phyloP scores from a whole-genome alignment of 2,797 vertebrate genomes.

The Rhadinocentrus ornatus region DNA sequence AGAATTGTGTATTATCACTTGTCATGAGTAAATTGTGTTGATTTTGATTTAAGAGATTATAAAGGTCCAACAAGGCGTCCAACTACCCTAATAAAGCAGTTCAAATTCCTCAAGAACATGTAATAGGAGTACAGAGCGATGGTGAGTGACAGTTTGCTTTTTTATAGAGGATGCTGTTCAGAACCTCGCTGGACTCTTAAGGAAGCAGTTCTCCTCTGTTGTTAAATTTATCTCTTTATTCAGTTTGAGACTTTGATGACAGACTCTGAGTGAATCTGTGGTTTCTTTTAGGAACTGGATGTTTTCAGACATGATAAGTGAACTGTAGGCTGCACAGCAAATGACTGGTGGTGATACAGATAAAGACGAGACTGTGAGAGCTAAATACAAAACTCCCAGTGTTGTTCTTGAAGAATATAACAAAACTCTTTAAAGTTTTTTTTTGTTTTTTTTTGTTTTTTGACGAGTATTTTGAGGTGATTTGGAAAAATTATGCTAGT shows the following conservation, averaged over 20 bases:
- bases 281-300: constrained; percentile 19
- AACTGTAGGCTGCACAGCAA: constrained; percentile 9
- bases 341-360: neutral
- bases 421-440: constrained; percentile 4
- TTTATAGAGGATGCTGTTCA: constrained; percentile 37
- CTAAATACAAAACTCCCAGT: neutral
- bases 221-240: constrained; percentile 23
- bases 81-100: constrained; percentile 13
- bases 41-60: constrained; percentile 32
- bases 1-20: constrained; percentile 14
- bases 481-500: constrained; percentile 4
- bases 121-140: neutral
- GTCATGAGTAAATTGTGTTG: constrained; percentile 13
- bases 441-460: constrained; percentile 5
- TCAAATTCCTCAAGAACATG: constrained; percentile 22
- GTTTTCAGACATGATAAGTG: constrained; percentile 24
- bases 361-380: neutral
- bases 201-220: constrained; percentile 21
- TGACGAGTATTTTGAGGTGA: constrained; percentile 9
- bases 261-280: constrained; percentile 11
- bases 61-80: constrained; percentile 15
- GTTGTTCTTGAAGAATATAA: neutral
- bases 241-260: constrained; percentile 39
- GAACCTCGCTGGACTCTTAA: constrained; percentile 38
- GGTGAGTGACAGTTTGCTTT: constrained; percentile 48